These are phyloP conservation scores for Crotalus viridis DNA, from an alignment of 2,113 vertebrate species.

Conservation along the genomic window DNA sequence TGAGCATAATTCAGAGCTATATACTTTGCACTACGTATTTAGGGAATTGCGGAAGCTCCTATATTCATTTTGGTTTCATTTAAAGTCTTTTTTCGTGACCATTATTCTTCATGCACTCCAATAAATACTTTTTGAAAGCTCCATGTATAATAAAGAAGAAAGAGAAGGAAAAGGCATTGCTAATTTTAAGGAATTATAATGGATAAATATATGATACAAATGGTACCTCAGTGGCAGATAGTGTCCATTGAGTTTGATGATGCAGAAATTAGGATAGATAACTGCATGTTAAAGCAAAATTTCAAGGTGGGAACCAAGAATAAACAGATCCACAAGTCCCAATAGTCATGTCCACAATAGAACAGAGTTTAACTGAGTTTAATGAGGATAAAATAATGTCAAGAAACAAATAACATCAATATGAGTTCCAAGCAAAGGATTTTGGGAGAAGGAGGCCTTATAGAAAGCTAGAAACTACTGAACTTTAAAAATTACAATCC, in stretches of 20 bases:
- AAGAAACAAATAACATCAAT: not conserved
- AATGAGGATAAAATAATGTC: not conserved
- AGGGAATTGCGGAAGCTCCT: not conserved
- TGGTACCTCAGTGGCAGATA: not conserved
- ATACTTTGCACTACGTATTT: not conserved
- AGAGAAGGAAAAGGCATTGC: not conserved
- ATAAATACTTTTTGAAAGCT: not conserved
- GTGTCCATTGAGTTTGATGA: not conserved
- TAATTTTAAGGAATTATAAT: not conserved
- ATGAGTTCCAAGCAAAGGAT: not conserved
- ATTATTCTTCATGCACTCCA: not conserved
- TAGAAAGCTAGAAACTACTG: not conserved
- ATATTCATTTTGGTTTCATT: not conserved
- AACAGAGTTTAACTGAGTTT: not conserved
- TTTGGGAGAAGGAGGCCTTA: not conserved
- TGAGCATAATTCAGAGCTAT: constrained; percentile 56
- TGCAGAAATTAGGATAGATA: not conserved
- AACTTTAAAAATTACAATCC: not conserved
- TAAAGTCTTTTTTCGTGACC: not conserved
- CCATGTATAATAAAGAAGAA: not conserved
- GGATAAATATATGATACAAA: not conserved
- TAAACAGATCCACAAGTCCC: not conserved
- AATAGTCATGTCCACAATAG: not conserved
- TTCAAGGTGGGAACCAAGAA: not conserved
- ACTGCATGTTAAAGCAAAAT: not conserved